A percentile compares a stretch with the other conserved stretches of the same genome.
These are phyloP conservation scores for Neelides sp. DNA, from an alignment of 1,140 invertebrate genomes.

Conservation along the genomic window DNA sequence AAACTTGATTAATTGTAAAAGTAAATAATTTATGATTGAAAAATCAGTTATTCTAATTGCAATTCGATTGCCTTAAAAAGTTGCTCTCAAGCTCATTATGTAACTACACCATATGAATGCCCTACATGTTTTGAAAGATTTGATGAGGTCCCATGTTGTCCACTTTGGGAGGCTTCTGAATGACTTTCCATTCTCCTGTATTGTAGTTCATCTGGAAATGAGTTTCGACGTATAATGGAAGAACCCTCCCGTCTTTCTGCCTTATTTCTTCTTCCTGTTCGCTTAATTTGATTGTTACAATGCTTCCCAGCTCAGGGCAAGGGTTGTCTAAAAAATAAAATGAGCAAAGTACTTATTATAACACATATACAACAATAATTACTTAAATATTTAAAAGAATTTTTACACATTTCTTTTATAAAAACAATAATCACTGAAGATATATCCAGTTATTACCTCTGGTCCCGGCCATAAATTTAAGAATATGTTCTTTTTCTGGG, in stretches of 20 bases:
- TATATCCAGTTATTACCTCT: constrained; percentile 65
- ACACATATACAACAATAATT: too few relatives aligned
- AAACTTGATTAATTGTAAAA: too few relatives aligned
- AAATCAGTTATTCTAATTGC: too few relatives aligned
- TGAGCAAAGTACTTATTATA: too few relatives aligned
- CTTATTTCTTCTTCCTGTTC: constrained; percentile 71
- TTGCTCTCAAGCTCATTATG: too few relatives aligned
- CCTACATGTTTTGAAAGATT: too few relatives aligned
- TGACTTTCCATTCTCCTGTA: constrained; percentile 82
- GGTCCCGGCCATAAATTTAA: constrained; percentile 95
- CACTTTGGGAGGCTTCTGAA: constrained; percentile 51
- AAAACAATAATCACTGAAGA: too few relatives aligned
- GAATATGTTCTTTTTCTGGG: constrained; percentile 90
- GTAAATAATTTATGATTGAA: too few relatives aligned
- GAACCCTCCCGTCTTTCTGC: constrained; percentile 56
- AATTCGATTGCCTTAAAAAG: too few relatives aligned
- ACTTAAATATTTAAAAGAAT: too few relatives aligned
- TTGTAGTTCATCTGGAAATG: constrained; percentile 96
- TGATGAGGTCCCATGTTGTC: constrained; percentile 12
- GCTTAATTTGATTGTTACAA: constrained; percentile 81
- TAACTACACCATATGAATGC: too few relatives aligned
- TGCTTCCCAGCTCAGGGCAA: constrained; percentile 80
- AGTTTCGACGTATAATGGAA: constrained; percentile 71
- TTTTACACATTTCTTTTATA: too few relatives aligned
- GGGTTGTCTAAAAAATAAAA: constrained; percentile 62